phyloP scores from a whole-genome alignment of 1,140 invertebrate genomes.

The Tetragonula clypearis region DNA sequence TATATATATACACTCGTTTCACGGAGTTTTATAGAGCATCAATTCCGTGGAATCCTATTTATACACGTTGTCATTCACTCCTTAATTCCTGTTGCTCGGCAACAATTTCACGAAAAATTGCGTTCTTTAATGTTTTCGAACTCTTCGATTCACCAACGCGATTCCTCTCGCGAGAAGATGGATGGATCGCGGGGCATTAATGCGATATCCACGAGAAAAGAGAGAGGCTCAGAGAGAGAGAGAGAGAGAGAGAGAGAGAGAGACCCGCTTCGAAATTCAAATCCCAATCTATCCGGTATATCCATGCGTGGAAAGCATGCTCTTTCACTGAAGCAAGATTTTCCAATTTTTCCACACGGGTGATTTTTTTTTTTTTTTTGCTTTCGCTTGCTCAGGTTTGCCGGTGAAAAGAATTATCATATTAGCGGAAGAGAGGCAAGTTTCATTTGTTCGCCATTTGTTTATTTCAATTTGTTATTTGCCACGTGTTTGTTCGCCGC shows the following conservation, averaged over 20 bases:
- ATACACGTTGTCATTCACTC: not conserved
- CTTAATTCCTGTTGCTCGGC: not conserved
- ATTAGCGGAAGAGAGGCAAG: not conserved
- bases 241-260: too few species aligned
- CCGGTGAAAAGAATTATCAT: not conserved
- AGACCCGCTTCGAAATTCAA: constrained; percentile 7
- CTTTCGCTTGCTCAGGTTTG: too few species aligned
- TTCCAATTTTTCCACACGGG: not conserved
- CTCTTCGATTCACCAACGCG: not conserved
- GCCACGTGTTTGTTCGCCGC: not conserved
- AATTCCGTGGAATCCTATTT: not conserved
- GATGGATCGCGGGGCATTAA: not conserved
- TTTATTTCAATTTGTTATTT: constrained; percentile 6
- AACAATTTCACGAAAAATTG: too few species aligned
- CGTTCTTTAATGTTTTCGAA: not conserved
- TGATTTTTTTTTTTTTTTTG: not conserved
- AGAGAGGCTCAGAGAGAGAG: not conserved
- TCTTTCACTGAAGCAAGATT: not conserved
- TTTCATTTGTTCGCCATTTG: not conserved
- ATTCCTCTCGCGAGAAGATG: not conserved
- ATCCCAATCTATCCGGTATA: not conserved
- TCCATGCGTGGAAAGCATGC: not conserved
- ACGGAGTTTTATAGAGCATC: not conserved
- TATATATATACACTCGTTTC: not conserved
- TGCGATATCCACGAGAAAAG: not conserved